Evolutionary conservation across 2,113 vertebrate species (phyloP).

Genomic region (Megaceryle maxima): DNA sequence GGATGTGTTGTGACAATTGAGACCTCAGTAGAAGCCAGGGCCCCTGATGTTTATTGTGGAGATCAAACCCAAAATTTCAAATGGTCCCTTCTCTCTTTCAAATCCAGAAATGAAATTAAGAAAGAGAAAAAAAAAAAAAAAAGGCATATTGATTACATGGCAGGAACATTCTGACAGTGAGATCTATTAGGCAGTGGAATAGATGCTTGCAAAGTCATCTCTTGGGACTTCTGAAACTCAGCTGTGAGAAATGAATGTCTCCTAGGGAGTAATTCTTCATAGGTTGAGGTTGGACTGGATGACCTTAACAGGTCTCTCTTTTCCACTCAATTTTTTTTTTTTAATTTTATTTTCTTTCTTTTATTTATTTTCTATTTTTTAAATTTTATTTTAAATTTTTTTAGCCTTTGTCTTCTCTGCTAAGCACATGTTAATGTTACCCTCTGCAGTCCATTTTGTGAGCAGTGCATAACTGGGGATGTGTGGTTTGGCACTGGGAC

Average conservation of each 20-base stretch:
- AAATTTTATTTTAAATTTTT: background rate
- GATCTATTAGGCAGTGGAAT: background rate
- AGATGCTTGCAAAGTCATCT: background rate
- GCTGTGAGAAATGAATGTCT: background rate
- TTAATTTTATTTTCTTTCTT: background rate
- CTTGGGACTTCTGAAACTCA: background rate
- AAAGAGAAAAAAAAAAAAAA: background rate
- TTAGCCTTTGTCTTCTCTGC: background rate
- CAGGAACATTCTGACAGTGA: background rate
- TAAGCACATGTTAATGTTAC: background rate
- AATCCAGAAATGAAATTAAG: background rate
- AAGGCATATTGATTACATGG: background rate
- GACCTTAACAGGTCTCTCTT: background rate
- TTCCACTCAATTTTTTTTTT: background rate
- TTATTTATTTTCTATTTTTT: background rate
- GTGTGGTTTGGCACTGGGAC: background rate
- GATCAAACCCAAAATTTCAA: background rate
- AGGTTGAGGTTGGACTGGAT: background rate
- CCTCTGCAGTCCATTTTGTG: background rate
- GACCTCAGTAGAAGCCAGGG: background rate
- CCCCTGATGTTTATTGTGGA: background rate
- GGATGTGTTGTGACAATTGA: background rate
- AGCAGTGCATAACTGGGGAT: background rate
- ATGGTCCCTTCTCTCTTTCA: background rate
- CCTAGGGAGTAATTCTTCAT: conserved; percentile 8